phyloP scores from a whole-genome alignment of 2,113 vertebrate genomes.

The Aythya baeri region DNA sequence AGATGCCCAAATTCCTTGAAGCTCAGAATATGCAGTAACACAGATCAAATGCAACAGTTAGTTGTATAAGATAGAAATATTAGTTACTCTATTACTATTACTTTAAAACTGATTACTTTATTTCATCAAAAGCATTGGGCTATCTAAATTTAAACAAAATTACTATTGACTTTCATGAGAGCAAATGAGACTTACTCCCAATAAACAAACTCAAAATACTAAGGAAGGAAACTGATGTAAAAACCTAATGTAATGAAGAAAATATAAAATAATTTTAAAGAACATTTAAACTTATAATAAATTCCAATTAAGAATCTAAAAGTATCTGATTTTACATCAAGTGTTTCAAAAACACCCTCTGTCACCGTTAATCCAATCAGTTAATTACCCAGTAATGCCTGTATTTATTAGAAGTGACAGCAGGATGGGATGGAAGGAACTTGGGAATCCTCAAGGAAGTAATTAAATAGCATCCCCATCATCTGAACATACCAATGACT shows the following conservation, averaged over 20 bases:
- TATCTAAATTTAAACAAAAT: background rate
- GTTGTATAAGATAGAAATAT: background rate
- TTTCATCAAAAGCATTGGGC: background rate
- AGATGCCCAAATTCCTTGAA: background rate
- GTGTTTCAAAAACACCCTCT: constrained; percentile 19
- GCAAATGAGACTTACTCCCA: background rate
- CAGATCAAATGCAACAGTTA: background rate
- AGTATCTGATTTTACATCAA: constrained; percentile 8
- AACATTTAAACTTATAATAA: background rate
- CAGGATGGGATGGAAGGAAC: background rate
- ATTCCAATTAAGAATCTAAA: background rate
- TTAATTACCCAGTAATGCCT: background rate
- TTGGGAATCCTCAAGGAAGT: background rate
- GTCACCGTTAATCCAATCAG: background rate
- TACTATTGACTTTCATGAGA: background rate
- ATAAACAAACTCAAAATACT: background rate
- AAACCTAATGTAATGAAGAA: background rate
- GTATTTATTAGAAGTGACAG: constrained; percentile 25
- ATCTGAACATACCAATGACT: background rate
- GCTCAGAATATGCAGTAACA: background rate
- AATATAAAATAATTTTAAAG: background rate
- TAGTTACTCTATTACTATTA: background rate
- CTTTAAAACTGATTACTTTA: background rate
- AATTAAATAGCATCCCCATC: background rate
- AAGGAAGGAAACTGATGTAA: background rate